Base-by-base conservation (phyloP, 2,797 vertebrate species). In the Labeo calbasu region DNA sequence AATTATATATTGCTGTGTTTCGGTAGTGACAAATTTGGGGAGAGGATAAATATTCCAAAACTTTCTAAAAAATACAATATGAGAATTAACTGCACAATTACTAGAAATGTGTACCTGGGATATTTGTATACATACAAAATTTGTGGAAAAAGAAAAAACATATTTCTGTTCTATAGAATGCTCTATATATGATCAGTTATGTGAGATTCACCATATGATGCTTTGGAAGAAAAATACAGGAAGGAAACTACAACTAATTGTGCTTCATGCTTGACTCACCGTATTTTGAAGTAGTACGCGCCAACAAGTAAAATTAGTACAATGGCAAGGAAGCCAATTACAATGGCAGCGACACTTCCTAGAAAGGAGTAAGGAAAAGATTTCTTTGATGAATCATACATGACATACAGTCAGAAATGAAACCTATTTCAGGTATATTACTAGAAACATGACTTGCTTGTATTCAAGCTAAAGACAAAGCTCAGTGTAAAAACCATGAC, bases 331-430 rank as follows among this genome's bases (percentile, higher is more conserved):
- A 92, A 89, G 4, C 85, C 0, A 12, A 17, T 61, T 14, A 93
- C 4, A 10, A 94, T 92, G 40, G 12, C 85, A n/a, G 46, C 87
- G 25, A 94, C 28, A 28, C 83, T 87, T 77, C 86, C 94, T 95
- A 71, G 13, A 55, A 88, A 40, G 61, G 5, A 76, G 14, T 10
- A 28, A 84, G 83, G 5, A 59, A 32, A 86, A 32, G 14, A 12
- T 68, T 5, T 36, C 59, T 77, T 77, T 72, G 1, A 23, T 66
- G 17, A 75, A 43, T n/a, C 23, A 40, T 4, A 21, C 12, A 25
- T 17, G 10, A 46, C 4, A 43, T 10, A n/a, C 51, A 40, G 21
- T 80, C 17, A 65, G 25, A 28, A 15, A 66, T 36, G 3, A 69
- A 80, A 55, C 14, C 21, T 12, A 40, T 32, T 32, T 36, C 1